Evolutionary conservation across 2,888 invertebrate genomes (phyloP).

Genomic region (Eupithecia tripunctaria): DNA sequence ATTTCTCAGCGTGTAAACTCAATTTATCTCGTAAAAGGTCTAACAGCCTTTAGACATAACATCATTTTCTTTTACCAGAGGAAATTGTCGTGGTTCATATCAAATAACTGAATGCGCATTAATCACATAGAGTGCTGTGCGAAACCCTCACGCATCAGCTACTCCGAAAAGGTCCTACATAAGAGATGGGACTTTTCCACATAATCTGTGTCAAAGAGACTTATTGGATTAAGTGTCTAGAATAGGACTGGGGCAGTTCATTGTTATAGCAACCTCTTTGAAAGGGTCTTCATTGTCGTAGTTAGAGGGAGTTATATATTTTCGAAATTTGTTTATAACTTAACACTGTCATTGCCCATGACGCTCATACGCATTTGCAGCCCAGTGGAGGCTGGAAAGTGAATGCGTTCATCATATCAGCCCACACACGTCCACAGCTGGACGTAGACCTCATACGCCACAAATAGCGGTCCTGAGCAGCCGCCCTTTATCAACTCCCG

Average conservation of each 20-base stretch:
- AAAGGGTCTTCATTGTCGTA: not conserved
- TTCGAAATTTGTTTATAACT: not conserved
- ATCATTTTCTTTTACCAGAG: constrained; percentile 16
- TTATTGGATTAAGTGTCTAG: constrained; percentile 5
- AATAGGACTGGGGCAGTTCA: not conserved
- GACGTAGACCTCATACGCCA: too few species aligned
- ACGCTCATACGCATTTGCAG: not conserved
- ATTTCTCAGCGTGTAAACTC: constrained; percentile 1
- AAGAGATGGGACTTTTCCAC: constrained; percentile 34
- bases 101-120: constrained; percentile 54
- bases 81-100: constrained; percentile 40
- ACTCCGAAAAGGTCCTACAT: constrained; percentile 45
- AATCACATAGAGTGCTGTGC: constrained; percentile 53
- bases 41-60: constrained; percentile 17
- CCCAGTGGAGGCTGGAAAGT: not conserved
- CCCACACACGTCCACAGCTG: too few species aligned
- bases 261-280: not conserved
- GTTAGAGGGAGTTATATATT: not conserved
- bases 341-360: not conserved
- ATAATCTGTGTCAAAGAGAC: constrained; percentile 2
- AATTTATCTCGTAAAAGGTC: constrained; percentile 11
- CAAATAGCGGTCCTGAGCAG: too few species aligned
- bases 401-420: too few species aligned
- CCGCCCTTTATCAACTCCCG: too few species aligned
- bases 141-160: constrained; percentile 48